A percentile compares a stretch with the other conserved stretches of the same genome.
Conservation (phyloP, 2,113 vertebrate genomes). For the Rattus rattus region DNA sequence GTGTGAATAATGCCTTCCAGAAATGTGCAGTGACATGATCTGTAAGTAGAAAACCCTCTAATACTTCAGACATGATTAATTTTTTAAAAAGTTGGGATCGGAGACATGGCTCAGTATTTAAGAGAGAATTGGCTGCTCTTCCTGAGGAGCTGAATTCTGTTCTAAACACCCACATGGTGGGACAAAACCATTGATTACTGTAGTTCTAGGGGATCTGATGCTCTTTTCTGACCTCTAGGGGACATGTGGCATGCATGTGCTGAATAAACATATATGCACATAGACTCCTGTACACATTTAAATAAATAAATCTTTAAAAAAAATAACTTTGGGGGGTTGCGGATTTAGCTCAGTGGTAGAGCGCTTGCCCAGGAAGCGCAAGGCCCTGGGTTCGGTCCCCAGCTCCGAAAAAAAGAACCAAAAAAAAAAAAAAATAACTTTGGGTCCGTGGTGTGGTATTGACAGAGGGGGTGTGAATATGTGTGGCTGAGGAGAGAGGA, state of each 20-base stretch:
- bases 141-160: neutral
- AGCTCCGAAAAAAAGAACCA: too few species aligned
- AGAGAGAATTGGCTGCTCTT: too few species aligned
- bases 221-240: neutral
- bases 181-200: neutral
- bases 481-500: neutral
- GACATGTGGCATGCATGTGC: neutral
- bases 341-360: too few species aligned
- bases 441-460: neutral
- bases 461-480: neutral
- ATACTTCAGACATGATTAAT: constrained; percentile 6
- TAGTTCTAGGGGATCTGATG: neutral
- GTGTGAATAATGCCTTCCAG: neutral
- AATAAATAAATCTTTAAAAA: neutral
- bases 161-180: neutral
- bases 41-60: neutral
- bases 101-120: neutral
- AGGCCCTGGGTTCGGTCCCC: too few species aligned
- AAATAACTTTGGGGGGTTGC: too few species aligned
- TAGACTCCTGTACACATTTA: neutral
- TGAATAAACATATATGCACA: neutral
- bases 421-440: neutral
- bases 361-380: too few species aligned
- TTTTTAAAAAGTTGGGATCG: neutral
- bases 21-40: neutral